A percentile compares a stretch with the other conserved stretches of the same genome.
Evolutionary conservation across 1,140 invertebrate species (phyloP).

Genomic region (Zaprionus vittiger): DNA sequence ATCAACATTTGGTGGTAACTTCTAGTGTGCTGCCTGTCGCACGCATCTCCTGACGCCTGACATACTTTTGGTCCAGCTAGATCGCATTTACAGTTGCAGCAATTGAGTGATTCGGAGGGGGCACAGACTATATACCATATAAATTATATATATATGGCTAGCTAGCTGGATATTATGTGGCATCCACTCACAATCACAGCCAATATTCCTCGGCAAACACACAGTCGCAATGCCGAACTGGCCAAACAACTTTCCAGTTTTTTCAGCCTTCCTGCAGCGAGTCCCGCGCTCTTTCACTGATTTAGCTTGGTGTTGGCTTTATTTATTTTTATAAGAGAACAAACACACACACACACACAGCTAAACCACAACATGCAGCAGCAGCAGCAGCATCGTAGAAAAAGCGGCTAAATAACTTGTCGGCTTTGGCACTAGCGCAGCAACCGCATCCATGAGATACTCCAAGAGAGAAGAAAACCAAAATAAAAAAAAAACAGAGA

Average conservation of each 20-base stretch:
- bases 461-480: constrained; percentile 5
- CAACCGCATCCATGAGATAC: constrained; percentile 51
- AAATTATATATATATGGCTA: constrained; percentile 2
- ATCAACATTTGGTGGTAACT: constrained; percentile 31
- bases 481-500: constrained; percentile 28
- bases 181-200: constrained; percentile 42
- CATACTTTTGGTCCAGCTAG: constrained; percentile 58
- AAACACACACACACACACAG: constrained; percentile 58
- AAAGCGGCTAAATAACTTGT: constrained; percentile 58
- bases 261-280: constrained; percentile 7
- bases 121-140: constrained; percentile 29
- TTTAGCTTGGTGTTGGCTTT: constrained; percentile 69
- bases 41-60: constrained; percentile 54
- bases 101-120: constrained; percentile 57
- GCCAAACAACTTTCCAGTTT: constrained; percentile 81
- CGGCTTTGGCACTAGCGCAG: constrained; percentile 49
- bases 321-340: constrained; percentile 80
- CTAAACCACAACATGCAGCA: constrained; percentile 8
- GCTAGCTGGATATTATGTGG: constrained; percentile 23
- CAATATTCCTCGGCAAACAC: constrained; percentile 25
- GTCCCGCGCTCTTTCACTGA: constrained; percentile 54
- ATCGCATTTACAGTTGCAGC: constrained; percentile 18
- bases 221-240: constrained; percentile 48
- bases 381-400: constrained; percentile 19
- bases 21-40: constrained; percentile 11